Evolutionary conservation across 2,888 invertebrate genomes (phyloP).

Genomic region (Neoaliturus tenellus): DNA sequence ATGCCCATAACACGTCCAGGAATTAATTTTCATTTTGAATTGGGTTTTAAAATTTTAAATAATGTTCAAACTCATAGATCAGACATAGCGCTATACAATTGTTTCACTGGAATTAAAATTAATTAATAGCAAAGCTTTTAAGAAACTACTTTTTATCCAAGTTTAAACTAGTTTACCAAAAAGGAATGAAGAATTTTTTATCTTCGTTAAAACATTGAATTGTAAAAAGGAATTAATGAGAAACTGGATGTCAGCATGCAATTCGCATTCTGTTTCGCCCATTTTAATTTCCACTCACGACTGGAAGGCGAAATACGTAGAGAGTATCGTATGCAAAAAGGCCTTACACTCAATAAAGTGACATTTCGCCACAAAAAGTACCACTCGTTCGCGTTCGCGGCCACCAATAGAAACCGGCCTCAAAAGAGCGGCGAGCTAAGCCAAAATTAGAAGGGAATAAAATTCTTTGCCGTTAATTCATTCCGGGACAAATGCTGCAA

Average conservation of each 20-base stretch:
- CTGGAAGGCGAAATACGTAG: neutral
- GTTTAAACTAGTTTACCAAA: too few species aligned
- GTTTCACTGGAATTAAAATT: too few species aligned
- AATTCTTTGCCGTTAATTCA: slow-evolving; percentile 29
- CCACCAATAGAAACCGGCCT: neutral
- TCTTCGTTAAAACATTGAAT: neutral
- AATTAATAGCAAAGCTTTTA: too few species aligned
- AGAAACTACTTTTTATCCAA: too few species aligned
- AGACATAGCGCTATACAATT: too few species aligned
- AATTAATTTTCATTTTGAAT: too few species aligned
- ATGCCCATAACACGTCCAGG: too few species aligned
- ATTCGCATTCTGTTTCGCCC: neutral
- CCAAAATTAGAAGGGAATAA: slow-evolving; percentile 37
- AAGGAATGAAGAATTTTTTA: neutral
- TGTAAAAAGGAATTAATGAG: slow-evolving; percentile 23
- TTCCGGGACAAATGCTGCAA: slow-evolving; percentile 17
- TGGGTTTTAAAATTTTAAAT: too few species aligned
- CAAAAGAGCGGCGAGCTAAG: slow-evolving; percentile 8
- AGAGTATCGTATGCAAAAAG: slow-evolving; percentile 23
- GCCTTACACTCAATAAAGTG: slow-evolving; percentile 19
- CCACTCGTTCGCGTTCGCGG: slow-evolving; percentile 16
- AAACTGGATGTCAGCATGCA: neutral
- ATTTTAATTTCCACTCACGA: slow-evolving; percentile 20
- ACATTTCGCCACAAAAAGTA: slow-evolving; percentile 26
- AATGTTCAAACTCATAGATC: too few species aligned